Percentiles rank a stretch among this genome's conserved stretches.
These are phyloP conservation scores for Achlya flavicornis DNA, from an alignment of 2,888 invertebrate genomes.

Conservation along the genomic window DNA sequence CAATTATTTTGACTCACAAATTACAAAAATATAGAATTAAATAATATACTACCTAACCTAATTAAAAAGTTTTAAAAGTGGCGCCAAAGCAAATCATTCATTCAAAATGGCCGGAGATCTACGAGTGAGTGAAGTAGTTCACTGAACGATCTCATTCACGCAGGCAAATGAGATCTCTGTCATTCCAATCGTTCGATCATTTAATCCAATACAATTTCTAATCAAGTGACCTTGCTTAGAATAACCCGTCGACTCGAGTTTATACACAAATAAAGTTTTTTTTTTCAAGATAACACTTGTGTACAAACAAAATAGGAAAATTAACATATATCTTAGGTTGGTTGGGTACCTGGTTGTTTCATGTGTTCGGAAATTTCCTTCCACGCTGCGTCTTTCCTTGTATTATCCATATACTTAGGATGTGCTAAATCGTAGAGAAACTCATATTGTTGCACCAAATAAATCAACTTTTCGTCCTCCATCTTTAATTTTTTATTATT, in stretches of 20 bases:
- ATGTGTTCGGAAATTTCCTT: neutral
- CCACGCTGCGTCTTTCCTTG: neutral
- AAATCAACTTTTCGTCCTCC: constrained; percentile 3
- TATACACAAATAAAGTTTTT: too few species aligned
- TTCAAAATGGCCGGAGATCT: constrained; percentile 7
- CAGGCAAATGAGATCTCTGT: neutral
- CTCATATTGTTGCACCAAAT: neutral
- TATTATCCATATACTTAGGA: neutral
- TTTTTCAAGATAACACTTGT: too few species aligned
- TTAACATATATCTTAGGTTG: too few species aligned
- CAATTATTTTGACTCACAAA: too few species aligned
- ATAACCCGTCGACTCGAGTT: neutral
- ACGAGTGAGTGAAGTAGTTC: too few species aligned
- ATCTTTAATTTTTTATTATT: neutral
- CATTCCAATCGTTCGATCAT: neutral
- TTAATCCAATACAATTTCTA: neutral
- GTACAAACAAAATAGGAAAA: too few species aligned
- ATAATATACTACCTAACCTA: too few species aligned
- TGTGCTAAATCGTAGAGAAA: constrained; percentile 1
- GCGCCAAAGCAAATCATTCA: neutral
- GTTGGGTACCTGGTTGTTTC: neutral
- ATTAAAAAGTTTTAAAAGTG: neutral
- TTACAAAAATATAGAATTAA: too few species aligned
- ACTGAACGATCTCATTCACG: too few species aligned
- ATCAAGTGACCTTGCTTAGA: neutral